phyloP scores from a whole-genome alignment of 2,113 vertebrate genomes.

The Lamprotornis superbus region DNA sequence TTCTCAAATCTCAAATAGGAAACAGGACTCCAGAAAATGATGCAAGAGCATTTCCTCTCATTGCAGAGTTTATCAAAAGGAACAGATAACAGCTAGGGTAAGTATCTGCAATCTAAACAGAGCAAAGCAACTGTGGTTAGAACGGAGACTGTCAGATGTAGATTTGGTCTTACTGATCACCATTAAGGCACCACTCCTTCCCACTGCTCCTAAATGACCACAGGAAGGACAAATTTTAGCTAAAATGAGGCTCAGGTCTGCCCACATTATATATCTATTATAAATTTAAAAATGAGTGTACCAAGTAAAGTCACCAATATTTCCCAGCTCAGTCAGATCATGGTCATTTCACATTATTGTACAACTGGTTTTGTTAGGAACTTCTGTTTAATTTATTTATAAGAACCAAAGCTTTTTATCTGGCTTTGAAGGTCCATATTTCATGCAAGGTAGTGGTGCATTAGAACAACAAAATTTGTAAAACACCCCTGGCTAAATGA shows the following conservation, averaged over 20 bases:
- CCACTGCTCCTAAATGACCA: background rate
- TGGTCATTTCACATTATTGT: background rate
- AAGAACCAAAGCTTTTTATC: background rate
- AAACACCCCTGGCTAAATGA: background rate
- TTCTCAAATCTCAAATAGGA: conserved; percentile 47
- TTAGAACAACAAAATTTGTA: background rate
- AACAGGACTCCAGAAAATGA: conserved; percentile 8
- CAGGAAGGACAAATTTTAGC: background rate
- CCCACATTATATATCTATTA: background rate
- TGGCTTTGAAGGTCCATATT: background rate
- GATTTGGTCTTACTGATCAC: background rate
- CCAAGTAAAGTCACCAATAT: background rate
- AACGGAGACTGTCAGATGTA: background rate
- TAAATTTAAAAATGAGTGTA: background rate
- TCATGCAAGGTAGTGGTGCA: background rate
- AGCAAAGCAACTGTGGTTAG: background rate
- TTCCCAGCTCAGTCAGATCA: background rate
- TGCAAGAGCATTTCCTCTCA: conserved; percentile 50
- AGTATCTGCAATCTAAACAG: conserved; percentile 30
- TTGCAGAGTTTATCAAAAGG: conserved; percentile 52
- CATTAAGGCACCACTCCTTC: background rate
- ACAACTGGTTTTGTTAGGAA: background rate
- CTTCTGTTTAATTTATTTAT: background rate
- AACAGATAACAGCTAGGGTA: conserved; percentile 21
- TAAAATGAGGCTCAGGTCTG: background rate